phyloP scores from a whole-genome alignment of 1,140 invertebrate species.

The Drosophila santomea region DNA sequence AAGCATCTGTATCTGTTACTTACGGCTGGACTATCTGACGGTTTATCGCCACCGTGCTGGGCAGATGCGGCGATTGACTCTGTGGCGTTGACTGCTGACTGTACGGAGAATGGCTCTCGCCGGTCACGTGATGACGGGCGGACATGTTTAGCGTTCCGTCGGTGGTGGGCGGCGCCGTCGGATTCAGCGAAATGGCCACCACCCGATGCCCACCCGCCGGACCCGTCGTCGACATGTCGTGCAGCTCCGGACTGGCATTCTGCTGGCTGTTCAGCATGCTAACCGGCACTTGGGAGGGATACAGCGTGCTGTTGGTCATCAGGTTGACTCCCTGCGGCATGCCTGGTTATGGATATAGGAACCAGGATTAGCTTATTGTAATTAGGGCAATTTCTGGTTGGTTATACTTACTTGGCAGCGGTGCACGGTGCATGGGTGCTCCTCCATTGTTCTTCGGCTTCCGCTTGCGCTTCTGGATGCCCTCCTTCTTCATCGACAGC shows the following conservation, averaged over 20 bases:
- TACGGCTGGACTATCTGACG: constrained; percentile 84
- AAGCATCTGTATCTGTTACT: constrained; percentile 32
- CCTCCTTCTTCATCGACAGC: constrained; percentile 98
- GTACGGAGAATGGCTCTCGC: constrained; percentile 76
- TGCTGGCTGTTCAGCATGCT: constrained; percentile 51
- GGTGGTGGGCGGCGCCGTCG: constrained; percentile 44
- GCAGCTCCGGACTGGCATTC: constrained; percentile 68
- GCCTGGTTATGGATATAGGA: constrained; percentile 37
- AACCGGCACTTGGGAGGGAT: constrained; percentile 73
- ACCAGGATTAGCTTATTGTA: constrained; percentile 1
- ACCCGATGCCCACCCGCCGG: constrained; percentile 44
- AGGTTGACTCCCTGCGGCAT: constrained; percentile 68
- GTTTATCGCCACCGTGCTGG: constrained; percentile 75
- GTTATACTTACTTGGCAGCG: constrained; percentile 72
- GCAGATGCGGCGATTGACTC: constrained; percentile 83
- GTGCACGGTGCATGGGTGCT: constrained; percentile 76
- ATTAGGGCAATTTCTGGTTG: not conserved
- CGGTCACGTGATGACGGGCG: constrained; percentile 71
- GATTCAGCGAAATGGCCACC: constrained; percentile 53
- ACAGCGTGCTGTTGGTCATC: constrained; percentile 60
- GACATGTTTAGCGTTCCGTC: constrained; percentile 74
- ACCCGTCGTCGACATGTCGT: constrained; percentile 74
- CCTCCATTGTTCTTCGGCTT: constrained; percentile 91
- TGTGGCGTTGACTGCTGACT: constrained; percentile 75
- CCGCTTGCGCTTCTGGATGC: constrained; percentile 96